Evolutionary conservation across 2,113 vertebrate genomes (phyloP), one percentile per base, ranked within the genome.

Genomic region (Laticauda colubrina): DNA sequence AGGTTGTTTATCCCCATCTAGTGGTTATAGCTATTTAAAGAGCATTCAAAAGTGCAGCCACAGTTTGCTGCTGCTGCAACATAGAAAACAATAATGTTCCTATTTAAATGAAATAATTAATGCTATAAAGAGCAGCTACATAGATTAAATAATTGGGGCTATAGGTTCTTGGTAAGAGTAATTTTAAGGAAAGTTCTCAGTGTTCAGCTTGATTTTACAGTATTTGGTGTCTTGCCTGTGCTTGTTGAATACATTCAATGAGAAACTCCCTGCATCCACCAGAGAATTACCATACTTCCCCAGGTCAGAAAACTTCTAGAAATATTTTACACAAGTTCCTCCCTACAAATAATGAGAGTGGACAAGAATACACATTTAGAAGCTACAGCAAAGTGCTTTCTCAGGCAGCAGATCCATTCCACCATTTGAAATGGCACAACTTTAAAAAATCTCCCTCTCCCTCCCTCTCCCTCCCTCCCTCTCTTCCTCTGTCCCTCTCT

Each of bases 1-100:
- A 93, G 97, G 92, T 97, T 94, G 18, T 96, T 95, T 98, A 97
- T 92, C 93, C 81, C 98, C 98, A 97, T 94, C 97, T 97, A 97
- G 97, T 90, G 97, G 97, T 34, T 75, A 91, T 29, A 2, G 0
- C 0, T 0, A 8, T 51, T 51, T 10, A 88, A 94, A 91, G 2
- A 59, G 0, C 55, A 55, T 15, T 2, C 26, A 0, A 12, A 24
- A 89, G 86, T 18, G 34, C 53, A 92, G 2, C 7, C 0, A 12
- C 6, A 8, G 88, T 5, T 85, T 0, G 88, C 89, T 93, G 89
- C 90, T 93, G 51, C 87, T 0, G n/a, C 53, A 85, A 18, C 90
- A 2, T 26, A 21, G 92, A 94, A 51, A 43, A 53, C 91, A 3
- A 90, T 93, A 93, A 94, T 48, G 85, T 11, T 95, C 95, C 93